A percentile compares a stretch with the other conserved stretches of the same genome.
phyloP scores from a whole-genome alignment of 2,113 vertebrate species.

The Talpa occidentalis region DNA sequence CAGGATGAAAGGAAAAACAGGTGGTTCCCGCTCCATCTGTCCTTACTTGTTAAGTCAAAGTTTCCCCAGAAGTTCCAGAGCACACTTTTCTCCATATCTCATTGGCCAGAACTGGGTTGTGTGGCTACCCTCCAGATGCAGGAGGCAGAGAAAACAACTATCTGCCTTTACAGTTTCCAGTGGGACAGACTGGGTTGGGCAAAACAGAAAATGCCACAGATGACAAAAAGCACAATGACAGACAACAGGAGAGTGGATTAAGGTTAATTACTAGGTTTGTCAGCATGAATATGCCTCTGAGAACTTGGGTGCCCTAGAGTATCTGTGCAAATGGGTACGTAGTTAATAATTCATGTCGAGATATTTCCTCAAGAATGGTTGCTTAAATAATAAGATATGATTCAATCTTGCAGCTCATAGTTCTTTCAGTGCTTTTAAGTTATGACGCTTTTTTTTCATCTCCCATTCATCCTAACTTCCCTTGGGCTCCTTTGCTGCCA shows the following conservation, averaged over 20 bases:
- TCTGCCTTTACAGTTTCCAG: neutral
- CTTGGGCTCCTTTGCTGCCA: neutral
- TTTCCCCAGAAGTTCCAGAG: neutral
- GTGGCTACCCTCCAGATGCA: neutral
- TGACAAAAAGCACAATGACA: neutral
- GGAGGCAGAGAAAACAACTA: neutral
- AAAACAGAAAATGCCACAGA: neutral
- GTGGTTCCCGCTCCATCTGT: neutral
- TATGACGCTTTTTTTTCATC: neutral
- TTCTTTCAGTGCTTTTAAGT: constrained; percentile 2
- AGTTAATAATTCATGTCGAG: neutral
- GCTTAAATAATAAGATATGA: neutral
- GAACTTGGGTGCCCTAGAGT: neutral
- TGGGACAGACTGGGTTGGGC: neutral
- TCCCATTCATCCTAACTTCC: neutral
- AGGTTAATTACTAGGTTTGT: neutral
- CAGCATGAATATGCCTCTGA: neutral
- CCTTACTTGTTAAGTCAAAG: neutral
- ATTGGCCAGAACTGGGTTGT: neutral
- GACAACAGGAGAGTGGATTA: neutral
- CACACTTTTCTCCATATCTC: neutral
- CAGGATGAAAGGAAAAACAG: neutral
- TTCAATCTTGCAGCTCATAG: neutral
- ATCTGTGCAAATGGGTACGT: neutral
- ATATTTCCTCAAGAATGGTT: neutral